phyloP scores from a whole-genome alignment of 2,888 invertebrate species.

The Cheilosia pagana region DNA sequence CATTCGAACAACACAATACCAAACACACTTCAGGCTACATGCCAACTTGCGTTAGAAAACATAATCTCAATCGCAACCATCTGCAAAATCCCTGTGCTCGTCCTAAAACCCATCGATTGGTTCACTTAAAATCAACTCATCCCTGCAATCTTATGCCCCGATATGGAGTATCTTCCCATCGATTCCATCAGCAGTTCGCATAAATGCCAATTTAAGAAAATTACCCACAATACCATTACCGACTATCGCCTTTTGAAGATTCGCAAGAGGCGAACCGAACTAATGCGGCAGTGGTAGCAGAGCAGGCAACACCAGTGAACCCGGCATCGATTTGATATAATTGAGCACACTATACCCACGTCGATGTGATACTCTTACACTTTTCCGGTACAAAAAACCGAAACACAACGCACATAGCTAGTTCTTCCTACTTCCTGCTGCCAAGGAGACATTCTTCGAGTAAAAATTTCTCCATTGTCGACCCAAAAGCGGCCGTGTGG shows the following conservation, averaged over 20 bases:
- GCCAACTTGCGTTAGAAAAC: conserved; percentile 21
- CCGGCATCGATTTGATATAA: conserved; percentile 61
- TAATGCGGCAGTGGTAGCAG: background rate
- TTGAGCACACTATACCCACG: conserved; percentile 55
- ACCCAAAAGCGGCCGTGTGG: conserved; percentile 42
- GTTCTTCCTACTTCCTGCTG: conserved; percentile 53
- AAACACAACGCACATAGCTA: conserved; percentile 16
- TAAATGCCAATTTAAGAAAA: conserved; percentile 71
- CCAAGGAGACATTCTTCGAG: conserved; percentile 51
- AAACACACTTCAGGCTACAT: conserved; percentile 17
- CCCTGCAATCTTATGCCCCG: conserved; percentile 38
- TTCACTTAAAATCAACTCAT: conserved; percentile 67
- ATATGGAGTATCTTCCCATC: conserved; percentile 42
- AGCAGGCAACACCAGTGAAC: conserved; percentile 20
- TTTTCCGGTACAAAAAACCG: conserved; percentile 10
- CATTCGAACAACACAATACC: conserved; percentile 25
- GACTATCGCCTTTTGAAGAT: conserved; percentile 55
- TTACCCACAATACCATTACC: conserved; percentile 73
- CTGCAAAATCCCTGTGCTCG: conserved; percentile 39
- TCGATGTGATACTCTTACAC: conserved; percentile 19
- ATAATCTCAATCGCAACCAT: conserved; percentile 28
- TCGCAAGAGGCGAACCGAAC: conserved; percentile 30
- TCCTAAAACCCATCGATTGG: conserved; percentile 48
- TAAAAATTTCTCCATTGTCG: conserved; percentile 25
- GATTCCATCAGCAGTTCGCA: conserved; percentile 56